Evolutionary conservation across 2,797 vertebrate genomes (phyloP).

Genomic region (Acrossocheilus wenchowensis): DNA sequence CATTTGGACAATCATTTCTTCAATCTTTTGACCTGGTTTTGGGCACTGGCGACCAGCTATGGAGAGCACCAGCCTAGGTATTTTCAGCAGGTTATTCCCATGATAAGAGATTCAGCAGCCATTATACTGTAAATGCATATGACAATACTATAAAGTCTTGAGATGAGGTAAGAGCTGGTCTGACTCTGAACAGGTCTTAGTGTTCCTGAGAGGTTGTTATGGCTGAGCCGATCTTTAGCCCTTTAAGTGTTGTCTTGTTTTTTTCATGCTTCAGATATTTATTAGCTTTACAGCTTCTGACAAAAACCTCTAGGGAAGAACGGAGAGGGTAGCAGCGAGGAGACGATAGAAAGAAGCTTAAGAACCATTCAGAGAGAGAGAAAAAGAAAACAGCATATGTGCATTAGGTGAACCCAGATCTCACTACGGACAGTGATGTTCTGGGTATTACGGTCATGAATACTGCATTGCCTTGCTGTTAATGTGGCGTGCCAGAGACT

Average conservation of each 20-base stretch:
- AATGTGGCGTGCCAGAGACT: constrained; percentile 18
- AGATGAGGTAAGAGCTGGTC: neutral
- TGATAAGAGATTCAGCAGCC: constrained; percentile 6
- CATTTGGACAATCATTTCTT: neutral
- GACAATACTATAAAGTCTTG: neutral
- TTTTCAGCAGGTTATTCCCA: neutral
- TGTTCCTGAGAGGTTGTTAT: constrained; percentile 19
- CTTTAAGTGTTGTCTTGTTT: constrained; percentile 41
- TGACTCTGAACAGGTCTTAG: neutral
- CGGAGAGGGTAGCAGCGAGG: constrained; percentile 15
- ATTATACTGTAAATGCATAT: constrained; percentile 14
- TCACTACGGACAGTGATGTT: constrained; percentile 26
- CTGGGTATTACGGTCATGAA: constrained; percentile 34
- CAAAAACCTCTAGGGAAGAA: constrained; percentile 28
- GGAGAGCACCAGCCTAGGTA: too few relatives aligned
- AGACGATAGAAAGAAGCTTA: neutral
- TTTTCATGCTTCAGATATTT: constrained; percentile 51
- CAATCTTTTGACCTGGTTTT: too few relatives aligned
- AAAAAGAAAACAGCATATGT: constrained; percentile 36
- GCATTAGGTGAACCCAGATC: constrained; percentile 44
- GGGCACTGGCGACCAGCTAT: too few relatives aligned
- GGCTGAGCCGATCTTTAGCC: constrained; percentile 40
- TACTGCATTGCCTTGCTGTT: constrained; percentile 37
- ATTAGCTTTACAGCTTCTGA: constrained; percentile 24
- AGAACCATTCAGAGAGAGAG: neutral